These are phyloP conservation scores for Podiceps cristatus DNA, from an alignment of 2,113 vertebrate species.

Conservation along the genomic window DNA sequence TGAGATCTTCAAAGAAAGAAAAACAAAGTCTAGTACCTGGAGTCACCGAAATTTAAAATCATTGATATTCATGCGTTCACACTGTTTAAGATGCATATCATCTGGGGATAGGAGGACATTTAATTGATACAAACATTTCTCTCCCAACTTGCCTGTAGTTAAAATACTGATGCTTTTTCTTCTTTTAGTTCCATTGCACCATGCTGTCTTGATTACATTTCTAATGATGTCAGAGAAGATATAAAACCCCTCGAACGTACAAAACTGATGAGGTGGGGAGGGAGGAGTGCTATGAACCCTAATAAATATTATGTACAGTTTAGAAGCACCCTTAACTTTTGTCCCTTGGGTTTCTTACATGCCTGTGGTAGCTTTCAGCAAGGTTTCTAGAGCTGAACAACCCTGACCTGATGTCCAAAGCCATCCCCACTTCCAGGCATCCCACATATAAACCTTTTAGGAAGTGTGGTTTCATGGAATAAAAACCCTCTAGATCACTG, in stretches of 20 bases:
- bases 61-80: neutral
- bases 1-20: neutral
- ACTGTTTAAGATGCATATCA: neutral
- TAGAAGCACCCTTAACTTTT: neutral
- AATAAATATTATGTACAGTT: neutral
- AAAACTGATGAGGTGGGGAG: neutral
- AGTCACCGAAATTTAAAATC: neutral
- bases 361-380: neutral
- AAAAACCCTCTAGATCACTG: neutral
- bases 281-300: neutral
- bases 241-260: neutral
- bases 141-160: neutral
- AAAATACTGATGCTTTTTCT: neutral
- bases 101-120: neutral
- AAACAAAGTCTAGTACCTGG: neutral
- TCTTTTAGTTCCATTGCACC: neutral
- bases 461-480: neutral
- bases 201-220: neutral
- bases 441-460: accelerated
- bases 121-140: neutral
- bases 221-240: neutral
- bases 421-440: neutral
- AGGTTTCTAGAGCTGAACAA: neutral
- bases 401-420: neutral
- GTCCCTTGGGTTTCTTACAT: neutral